These are phyloP conservation scores for Apodemus agrarius DNA, from an alignment of 2,797 vertebrate genomes.

Conservation along the genomic window DNA sequence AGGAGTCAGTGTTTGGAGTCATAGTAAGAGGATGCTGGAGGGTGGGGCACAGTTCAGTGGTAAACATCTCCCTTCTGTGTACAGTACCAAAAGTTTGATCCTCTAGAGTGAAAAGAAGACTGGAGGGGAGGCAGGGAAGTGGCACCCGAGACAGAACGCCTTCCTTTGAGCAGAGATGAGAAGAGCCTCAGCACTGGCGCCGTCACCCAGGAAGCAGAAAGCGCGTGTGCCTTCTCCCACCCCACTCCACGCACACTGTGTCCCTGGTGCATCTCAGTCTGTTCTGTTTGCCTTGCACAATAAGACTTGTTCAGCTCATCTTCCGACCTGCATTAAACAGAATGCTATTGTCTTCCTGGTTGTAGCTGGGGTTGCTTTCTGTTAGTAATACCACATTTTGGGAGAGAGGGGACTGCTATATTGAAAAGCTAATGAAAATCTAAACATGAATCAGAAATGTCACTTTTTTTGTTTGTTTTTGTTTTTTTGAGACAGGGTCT, in stretches of 20 bases:
- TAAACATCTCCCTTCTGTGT: neutral
- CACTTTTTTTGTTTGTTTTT: constrained; percentile 7
- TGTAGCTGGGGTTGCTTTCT: constrained; percentile 62
- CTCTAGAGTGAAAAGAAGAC: constrained; percentile 15
- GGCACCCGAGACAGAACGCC: neutral
- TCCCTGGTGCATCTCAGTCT: constrained; percentile 56
- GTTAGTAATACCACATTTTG: constrained; percentile 58
- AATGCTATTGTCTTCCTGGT: constrained; percentile 73
- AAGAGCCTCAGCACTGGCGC: neutral
- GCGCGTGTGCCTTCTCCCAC: constrained; percentile 28
- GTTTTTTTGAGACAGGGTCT: neutral
- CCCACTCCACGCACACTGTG: constrained; percentile 6
- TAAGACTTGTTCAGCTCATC: constrained; percentile 80
- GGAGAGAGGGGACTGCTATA: neutral
- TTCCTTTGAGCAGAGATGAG: neutral
- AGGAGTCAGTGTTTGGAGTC: constrained; percentile 54
- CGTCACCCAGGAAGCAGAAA: constrained; percentile 16
- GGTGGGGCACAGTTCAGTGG: neutral
- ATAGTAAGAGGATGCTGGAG: neutral
- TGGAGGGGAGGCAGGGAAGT: neutral
- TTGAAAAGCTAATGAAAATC: constrained; percentile 68
- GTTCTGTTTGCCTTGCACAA: constrained; percentile 71
- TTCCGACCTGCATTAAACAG: constrained; percentile 73
- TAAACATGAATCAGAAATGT: constrained; percentile 77
- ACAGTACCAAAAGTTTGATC: neutral